Conservation (phyloP, 2,888 invertebrate species). For the Cryptus viduatorius region DNA sequence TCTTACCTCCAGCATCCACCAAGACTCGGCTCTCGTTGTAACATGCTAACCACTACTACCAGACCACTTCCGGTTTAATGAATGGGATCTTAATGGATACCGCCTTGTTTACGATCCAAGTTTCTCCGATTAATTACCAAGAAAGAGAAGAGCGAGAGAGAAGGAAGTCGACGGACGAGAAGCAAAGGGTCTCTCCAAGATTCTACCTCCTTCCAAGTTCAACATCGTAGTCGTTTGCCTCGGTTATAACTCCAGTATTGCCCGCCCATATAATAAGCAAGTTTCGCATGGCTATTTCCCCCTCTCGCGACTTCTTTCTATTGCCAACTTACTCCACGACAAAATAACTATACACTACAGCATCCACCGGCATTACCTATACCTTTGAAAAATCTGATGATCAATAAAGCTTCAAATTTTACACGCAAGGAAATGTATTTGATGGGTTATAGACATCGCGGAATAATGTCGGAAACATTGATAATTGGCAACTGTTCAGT, state of each 20-base stretch:
- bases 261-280: constrained; percentile 68
- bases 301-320: too few species aligned
- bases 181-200: constrained; percentile 23
- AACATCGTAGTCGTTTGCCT: constrained; percentile 49
- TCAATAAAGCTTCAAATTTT: constrained; percentile 44
- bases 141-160: constrained; percentile 50
- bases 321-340: constrained; percentile 4
- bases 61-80: constrained; percentile 79
- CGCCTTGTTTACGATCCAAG: constrained; percentile 81
- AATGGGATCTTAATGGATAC: constrained; percentile 81
- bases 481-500: constrained; percentile 44
- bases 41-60: constrained; percentile 51
- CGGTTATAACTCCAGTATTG: constrained; percentile 57
- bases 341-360: constrained; percentile 20
- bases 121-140: constrained; percentile 81
- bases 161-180: constrained; percentile 49
- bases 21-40: constrained; percentile 28
- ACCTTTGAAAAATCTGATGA: constrained; percentile 10
- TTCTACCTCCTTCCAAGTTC: constrained; percentile 38
- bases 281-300: constrained; percentile 60
- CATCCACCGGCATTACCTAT: constrained; percentile 29
- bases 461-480: constrained; percentile 47
- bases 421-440: not conserved
- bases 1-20: constrained; percentile 41
- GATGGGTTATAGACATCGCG: constrained; percentile 15